Base-by-base conservation (phyloP, 1,140 invertebrate genomes). In the Lanistes nyassanus region DNA sequence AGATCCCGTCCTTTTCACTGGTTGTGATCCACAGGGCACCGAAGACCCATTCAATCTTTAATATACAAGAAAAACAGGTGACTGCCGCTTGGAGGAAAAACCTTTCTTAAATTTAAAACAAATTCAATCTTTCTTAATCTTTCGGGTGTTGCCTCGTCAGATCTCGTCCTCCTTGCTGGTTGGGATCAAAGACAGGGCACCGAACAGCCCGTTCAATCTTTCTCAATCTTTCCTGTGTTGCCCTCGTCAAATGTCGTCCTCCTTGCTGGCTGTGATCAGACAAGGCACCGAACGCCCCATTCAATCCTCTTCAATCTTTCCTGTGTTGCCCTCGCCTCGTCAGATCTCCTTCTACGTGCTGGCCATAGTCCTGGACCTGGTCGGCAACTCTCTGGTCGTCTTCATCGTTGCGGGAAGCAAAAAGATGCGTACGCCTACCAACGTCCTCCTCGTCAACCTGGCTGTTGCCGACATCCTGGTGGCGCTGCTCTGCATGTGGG, bases 401-500 rank as follows among this genome's bases (percentile, higher is more conserved):
- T 23, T 82, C 7, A 80, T 85, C n/a, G 80, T 82, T 34, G 51
- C 39, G 13, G 60, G 74, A 34, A 80, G 79, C 58, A 80, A 81
- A 55, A 81, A 79, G 65, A 79, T 87, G 58, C 74, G 84, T 73
- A 85, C 83, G 56, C 85, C 83, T 11, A 92, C 92, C 64, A 98
- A 98, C 86, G 97, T 95, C 83, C 97, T 98, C 85, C 91, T 98
- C 56, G 96, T 97, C 86, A 95, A 94, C 86, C 90, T 99, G 82
- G 96, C 97, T 5, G 91, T 98, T 55, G 97, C 96, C 0, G 97
- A 99, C 88, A 91, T 99, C 39, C 88, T 99, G 13, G 76, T 91
- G n/a, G 88, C 88, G 0, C n/a, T 88, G 7, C 87, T 87, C 26
- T 91, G 90, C 53, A 90, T 90, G 88, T 91, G 90, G 90, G 85